These are phyloP conservation scores for Eriocheir sinensis DNA, from an alignment of 1,140 invertebrate genomes.

Conservation along the genomic window DNA sequence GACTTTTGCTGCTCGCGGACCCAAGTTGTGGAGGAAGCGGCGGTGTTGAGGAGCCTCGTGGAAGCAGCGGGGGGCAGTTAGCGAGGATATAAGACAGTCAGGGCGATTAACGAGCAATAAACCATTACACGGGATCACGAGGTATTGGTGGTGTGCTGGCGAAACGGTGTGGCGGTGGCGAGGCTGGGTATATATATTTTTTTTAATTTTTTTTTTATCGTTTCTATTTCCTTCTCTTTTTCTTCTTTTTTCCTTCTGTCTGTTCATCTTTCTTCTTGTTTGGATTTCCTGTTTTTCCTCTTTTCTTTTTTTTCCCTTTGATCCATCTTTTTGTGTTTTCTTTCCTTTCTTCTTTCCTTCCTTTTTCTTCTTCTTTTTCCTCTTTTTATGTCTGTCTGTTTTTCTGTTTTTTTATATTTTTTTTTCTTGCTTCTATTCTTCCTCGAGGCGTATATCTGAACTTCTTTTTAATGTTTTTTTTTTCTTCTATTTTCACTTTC, in stretches of 20 bases:
- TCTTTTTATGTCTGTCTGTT: background rate
- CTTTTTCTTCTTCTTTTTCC: background rate
- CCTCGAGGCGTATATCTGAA: too few species aligned
- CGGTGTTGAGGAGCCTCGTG: background rate
- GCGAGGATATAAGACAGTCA: background rate
- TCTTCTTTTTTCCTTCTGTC: too few species aligned
- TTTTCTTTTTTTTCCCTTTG: background rate
- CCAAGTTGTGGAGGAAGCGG: background rate
- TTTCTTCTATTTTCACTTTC: background rate
- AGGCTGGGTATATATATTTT: too few species aligned
- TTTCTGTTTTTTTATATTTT: too few species aligned
- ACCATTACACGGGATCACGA: too few species aligned
- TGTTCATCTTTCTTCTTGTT: too few species aligned
- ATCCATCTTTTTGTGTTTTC: background rate
- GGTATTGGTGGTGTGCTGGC: background rate
- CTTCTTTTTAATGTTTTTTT: background rate
- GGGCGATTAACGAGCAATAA: too few species aligned
- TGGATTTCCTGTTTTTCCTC: too few species aligned
- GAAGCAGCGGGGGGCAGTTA: background rate
- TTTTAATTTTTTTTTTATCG: too few species aligned
- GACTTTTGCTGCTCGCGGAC: background rate
- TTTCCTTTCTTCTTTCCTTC: too few species aligned
- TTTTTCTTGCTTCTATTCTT: background rate
- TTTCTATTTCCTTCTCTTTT: too few species aligned
- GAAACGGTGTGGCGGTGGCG: background rate